Conservation (phyloP, 2,113 vertebrate species). For the Telmatochromis sp. region DNA sequence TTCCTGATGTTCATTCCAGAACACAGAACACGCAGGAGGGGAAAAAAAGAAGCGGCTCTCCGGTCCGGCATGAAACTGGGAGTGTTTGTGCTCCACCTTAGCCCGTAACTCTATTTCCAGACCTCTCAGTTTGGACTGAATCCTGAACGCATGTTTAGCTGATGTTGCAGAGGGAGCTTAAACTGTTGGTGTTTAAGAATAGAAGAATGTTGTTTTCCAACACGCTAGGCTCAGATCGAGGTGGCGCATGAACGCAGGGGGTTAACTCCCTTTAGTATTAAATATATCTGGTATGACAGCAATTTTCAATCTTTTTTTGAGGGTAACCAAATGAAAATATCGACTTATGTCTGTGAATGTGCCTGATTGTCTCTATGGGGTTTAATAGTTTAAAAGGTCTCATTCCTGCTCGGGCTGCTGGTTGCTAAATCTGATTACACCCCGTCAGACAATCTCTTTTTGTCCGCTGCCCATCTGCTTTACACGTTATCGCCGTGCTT, state of each 20-base stretch:
- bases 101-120: conserved; percentile 52
- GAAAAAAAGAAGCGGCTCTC: conserved; percentile 3
- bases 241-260: not conserved
- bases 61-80: conserved; percentile 56
- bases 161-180: conserved; percentile 2
- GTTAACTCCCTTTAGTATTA: not conserved
- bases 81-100: conserved; percentile 58
- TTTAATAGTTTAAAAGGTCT: conserved; percentile 51
- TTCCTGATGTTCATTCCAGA: conserved; percentile 62
- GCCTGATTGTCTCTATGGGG: conserved; percentile 49
- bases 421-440: conserved; percentile 68
- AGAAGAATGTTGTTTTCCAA: not conserved
- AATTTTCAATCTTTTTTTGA: conserved; percentile 38
- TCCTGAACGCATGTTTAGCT: conserved; percentile 18
- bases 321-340: conserved; percentile 48
- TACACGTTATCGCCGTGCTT: conserved; percentile 56
- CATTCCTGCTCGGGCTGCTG: conserved; percentile 39
- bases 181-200: not conserved
- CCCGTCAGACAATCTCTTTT: conserved; percentile 55
- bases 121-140: conserved; percentile 42
- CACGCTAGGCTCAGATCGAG: not conserved
- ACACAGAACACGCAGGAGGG: not conserved
- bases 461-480: conserved; percentile 50
- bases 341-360: conserved; percentile 59
- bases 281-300: conserved; percentile 53